Evolutionary conservation across 2,797 vertebrate species (phyloP).

Genomic region (Loris lydekkerianus): DNA sequence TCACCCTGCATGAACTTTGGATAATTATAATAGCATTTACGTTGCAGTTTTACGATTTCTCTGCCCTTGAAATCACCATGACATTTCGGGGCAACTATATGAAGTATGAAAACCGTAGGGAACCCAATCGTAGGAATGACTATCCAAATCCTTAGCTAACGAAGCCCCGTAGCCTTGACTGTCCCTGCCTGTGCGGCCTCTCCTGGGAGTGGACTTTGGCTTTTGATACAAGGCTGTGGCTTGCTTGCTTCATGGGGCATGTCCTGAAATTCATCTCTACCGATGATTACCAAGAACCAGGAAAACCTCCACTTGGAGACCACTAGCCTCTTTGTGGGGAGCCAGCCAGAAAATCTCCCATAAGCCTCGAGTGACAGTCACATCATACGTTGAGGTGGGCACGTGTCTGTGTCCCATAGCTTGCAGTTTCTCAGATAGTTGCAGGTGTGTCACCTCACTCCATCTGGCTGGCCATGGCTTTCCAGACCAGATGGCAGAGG

Average conservation of each 20-base stretch:
- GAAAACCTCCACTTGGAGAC: too few relatives aligned
- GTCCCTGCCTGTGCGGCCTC: neutral
- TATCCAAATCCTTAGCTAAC: neutral
- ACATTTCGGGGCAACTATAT: neutral
- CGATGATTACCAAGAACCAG: too few relatives aligned
- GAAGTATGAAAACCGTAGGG: neutral
- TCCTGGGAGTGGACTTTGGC: neutral
- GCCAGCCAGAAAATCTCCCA: too few relatives aligned
- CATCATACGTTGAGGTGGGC: neutral
- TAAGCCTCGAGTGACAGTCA: neutral
- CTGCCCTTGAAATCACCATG: neutral
- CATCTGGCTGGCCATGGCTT: neutral
- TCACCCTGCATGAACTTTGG: neutral
- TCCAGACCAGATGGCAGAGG: neutral
- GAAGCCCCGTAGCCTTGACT: neutral
- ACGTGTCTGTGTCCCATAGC: neutral
- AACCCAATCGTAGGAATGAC: neutral
- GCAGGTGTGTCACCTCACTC: neutral
- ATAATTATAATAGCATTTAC: neutral
- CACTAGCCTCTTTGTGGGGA: too few relatives aligned
- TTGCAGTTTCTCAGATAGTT: neutral
- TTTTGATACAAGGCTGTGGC: too few relatives aligned
- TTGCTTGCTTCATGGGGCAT: too few relatives aligned
- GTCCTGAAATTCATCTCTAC: too few relatives aligned
- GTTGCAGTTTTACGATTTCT: neutral